Base-by-base conservation (phyloP, 2,888 invertebrate species). In the Lycia hirtaria region DNA sequence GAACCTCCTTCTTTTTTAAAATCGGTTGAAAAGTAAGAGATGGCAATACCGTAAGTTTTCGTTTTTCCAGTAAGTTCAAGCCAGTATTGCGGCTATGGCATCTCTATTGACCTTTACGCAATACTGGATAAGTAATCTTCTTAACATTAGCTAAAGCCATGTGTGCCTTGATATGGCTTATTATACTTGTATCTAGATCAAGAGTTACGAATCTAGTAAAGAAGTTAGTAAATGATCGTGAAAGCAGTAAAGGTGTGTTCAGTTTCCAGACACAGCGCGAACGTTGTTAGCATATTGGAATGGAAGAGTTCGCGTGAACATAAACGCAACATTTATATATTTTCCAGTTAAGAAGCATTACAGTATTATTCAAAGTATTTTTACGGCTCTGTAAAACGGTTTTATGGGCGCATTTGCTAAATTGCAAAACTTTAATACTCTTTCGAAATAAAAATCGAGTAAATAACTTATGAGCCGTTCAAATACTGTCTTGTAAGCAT, bases 361-460 rank as follows among this genome's bases (percentile, higher is more conserved):
- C 59, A 54, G 52, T 48, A 56, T 62, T 59, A 64, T 68, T 60
- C 62, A 62, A 68, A 67, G 63, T 64, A 65, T 67, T 69, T 65
- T 71, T 61, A 65, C 48, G 28, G 64, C 56, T 48, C 56, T 57
- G 60, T 68, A 70, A 69, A 72, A 63, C 51, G 40, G 37, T 54
- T 65, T 72, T 68, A 69, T 63, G 60, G 50, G 55, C 56, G 50
- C 60, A 60, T 60, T 64, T 61, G 60, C 61, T 58, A 67, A 65
- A 69, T 67, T 65, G 59, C 65, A 51, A 60, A 65, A 60, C 60
- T 65, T 69, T 66, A 65, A 49, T 52, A 62, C 60, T 62, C 64
- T 67, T 63, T 55, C 56, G 56, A 44, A 62, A 60, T 56, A 49
- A 54, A 54, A 51, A 54, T 51, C 14, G 41, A 33, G 48, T 47